These are phyloP conservation scores for Virgularia gustaviana DNA, from an alignment of 92 coral and sea anemone genomes.

Conservation along the genomic window DNA sequence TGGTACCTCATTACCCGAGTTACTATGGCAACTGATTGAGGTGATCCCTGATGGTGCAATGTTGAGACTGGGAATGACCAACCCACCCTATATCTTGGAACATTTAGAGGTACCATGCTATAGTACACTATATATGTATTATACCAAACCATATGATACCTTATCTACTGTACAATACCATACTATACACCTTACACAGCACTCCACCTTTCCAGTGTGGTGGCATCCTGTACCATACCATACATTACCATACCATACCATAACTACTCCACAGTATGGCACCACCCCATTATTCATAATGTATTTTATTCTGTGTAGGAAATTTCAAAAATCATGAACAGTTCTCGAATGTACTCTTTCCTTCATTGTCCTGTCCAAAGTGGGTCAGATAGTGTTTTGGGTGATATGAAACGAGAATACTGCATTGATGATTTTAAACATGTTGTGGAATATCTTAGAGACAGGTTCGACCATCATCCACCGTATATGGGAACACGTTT, in stretches of 20 bases:
- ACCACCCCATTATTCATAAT: background rate
- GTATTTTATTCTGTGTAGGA: conserved; percentile 64
- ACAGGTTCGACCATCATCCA: conserved; percentile 50
- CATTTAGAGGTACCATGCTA: conserved; percentile 83
- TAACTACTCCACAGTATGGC: no score
- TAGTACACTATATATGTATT: background rate
- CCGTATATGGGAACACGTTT: background rate
- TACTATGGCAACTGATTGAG: conserved; percentile 95
- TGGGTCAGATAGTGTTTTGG: conserved; percentile 85
- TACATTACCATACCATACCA: no score
- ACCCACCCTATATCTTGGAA: conserved; percentile 97
- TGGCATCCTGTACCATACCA: background rate
- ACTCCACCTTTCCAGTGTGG: background rate
- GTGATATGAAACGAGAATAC: conserved; percentile 95
- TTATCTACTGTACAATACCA: background rate
- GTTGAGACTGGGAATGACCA: conserved; percentile 93
- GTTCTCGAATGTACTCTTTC: conserved; percentile 84
- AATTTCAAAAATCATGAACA: conserved; percentile 86
- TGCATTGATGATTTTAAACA: conserved; percentile 72
- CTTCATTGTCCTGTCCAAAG: conserved; percentile 96
- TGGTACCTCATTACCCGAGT: conserved; percentile 81
- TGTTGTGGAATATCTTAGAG: conserved; percentile 82
- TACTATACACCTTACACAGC: background rate
- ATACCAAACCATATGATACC: background rate
- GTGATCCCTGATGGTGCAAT: conserved; percentile 93